A percentile compares a stretch with the other conserved stretches of the same genome.
These are phyloP conservation scores for Drosophila paulistorum DNA, from an alignment of 1,140 invertebrate species.

Conservation along the genomic window DNA sequence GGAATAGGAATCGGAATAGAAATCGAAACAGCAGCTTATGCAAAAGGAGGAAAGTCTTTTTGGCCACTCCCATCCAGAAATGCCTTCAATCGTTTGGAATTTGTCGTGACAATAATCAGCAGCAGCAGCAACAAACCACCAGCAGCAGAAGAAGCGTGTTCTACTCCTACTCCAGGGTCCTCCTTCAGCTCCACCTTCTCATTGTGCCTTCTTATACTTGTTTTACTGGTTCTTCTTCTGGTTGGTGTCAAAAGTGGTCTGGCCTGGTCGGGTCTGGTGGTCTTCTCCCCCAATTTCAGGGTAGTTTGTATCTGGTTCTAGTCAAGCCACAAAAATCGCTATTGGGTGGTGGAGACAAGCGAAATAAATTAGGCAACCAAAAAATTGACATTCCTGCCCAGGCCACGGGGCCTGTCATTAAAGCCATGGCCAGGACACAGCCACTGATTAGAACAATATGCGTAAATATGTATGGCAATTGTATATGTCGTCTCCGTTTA, in stretches of 20 bases:
- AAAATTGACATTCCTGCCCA: constrained; percentile 72
- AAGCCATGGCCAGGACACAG: constrained; percentile 53
- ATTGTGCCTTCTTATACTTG: too few relatives aligned
- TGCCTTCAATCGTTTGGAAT: constrained; percentile 50
- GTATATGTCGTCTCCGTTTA: constrained; percentile 31
- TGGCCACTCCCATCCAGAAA: constrained; percentile 22
- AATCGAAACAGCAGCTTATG: constrained; percentile 42
- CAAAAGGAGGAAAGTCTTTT: constrained; percentile 48
- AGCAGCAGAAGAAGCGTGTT: constrained; percentile 43
- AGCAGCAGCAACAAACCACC: constrained; percentile 38
- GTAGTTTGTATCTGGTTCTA: constrained; percentile 45
- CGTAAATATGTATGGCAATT: constrained; percentile 71
- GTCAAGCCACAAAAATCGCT: constrained; percentile 49
- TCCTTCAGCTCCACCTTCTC: background rate
- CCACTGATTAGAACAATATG: constrained; percentile 79
- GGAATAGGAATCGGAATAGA: constrained; percentile 22
- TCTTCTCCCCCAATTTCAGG: constrained; percentile 10
- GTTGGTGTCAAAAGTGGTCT: constrained; percentile 68
- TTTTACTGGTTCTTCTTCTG: constrained; percentile 27
- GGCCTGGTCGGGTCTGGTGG: constrained; percentile 6
- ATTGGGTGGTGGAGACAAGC: constrained; percentile 33
- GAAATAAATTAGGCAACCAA: constrained; percentile 76
- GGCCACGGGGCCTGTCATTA: constrained; percentile 42
- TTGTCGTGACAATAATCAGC: constrained; percentile 77
- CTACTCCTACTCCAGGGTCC: background rate